Base-by-base conservation (phyloP, 2,113 vertebrate species). In the Pachycephala philippinensis region DNA sequence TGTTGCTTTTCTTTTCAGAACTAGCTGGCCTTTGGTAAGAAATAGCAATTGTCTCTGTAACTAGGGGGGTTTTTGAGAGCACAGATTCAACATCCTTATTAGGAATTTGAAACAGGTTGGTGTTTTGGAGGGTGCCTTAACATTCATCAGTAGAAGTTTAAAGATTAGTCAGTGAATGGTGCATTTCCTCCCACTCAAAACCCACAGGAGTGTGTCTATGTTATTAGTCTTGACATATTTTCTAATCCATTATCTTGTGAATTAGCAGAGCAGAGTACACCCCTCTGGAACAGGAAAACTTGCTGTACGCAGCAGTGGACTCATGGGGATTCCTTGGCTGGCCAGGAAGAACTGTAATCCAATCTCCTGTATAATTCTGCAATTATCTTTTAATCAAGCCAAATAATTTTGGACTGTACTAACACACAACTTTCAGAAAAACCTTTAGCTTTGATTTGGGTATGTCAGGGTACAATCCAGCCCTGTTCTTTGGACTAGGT, bases 81-180 rank as follows among this genome's bases (percentile, higher is more conserved):
- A 82, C 53, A 79, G 77, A 91, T 89, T 95, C 81, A 72, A 72
- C 47, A 79, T 45, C 69, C 91, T 91, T 94, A 87, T 95, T 84
- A 92, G 91, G 91, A 89, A 89, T 94, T 84, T 87, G 84, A 92
- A 95, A 93, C n/a, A 92, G 80, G 39, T 64, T 93, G 84, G 23
- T 87, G 69, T 80, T 95, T 84, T 87, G 57, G 53, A 92, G 74
- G 53, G 61, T 94, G 60, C 31, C 64, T 96, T 89, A 90, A 68
- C 89, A 95, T 90, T 89, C 91, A 84, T 84, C 84, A 45, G 87
- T 26, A 64, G 80, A 95, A 95, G 91, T 95, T 95, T 89, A 91
- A 92, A 94, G 81, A 95, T 97, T 91, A 97, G 84, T 95, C 95
- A 95, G 63, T 93, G 92, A 78, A 92, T 84, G 56, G 87, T 87